Evolutionary conservation across 2,888 invertebrate species (phyloP), one percentile per base, ranked within the genome.

Genomic region (Tetheella fluctuosa): DNA sequence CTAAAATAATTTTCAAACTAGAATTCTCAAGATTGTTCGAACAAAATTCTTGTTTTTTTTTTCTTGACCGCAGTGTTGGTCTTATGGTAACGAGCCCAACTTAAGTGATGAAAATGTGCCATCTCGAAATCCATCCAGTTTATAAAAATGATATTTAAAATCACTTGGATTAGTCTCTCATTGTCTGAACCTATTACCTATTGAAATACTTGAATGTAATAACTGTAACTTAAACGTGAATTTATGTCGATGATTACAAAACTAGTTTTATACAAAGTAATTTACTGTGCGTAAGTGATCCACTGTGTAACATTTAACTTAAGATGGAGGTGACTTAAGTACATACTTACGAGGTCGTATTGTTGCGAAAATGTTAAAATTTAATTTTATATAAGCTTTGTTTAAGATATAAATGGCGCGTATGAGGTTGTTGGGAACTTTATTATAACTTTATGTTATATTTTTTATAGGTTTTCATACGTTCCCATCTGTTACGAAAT

Each of bases 351-450:
- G 23, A 23, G 23, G 12, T 37, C 15, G 13, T 13, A 6, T 4
- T 17, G 28, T 54, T 54, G 12, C 23, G 17, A 17, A 17, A 54
- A 30, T 30, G 17, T 17, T n/a, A 54, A 25, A 54, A 28, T n/a
- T n/a, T 54, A 15, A 54, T 54, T 53, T 54, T 54, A 54, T 54
- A 30, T 30, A 54, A 54, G 25, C 17, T 54, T 30, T n/a, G 54
- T 30, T 54, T 28, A 30, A 54, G 54, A 30, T 54, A 28, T 54
- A 54, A 54, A 30, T 17, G 30, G 12, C 48, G 10, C 28, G 28
- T 17, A 17, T 54, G 2, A 20, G 48, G 20, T 48, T 20, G 48
- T 20, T 15, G 25, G 30, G n/a, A n/a, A n/a, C n/a, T 17, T 28
- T 54, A n/a, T 30, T 20, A 48, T 17, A 17, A 54, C n/a, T n/a